Percentiles rank a stretch among this genome's conserved stretches.
Conservation (phyloP, 2,113 vertebrate species). For the Neolamprologus brichardi region DNA sequence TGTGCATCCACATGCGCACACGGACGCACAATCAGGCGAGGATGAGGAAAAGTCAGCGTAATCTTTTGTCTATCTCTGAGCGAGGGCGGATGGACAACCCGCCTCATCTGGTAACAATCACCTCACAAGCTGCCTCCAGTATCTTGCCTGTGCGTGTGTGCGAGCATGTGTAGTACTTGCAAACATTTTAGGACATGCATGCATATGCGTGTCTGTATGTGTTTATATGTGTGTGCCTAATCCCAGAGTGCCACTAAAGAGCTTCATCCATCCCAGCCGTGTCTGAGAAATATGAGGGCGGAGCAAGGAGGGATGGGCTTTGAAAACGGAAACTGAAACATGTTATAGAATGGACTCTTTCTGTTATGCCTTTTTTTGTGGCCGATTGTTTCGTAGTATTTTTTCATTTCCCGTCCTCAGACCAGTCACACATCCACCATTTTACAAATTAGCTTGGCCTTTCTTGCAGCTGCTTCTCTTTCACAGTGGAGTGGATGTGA, state of each 20-base stretch:
- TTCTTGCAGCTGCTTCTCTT: conserved; percentile 15
- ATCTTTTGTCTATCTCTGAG: conserved; percentile 50
- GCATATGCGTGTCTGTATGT: not conserved
- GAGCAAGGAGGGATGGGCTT: not conserved
- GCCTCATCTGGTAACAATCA: conserved; percentile 68
- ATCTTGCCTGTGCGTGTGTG: conserved; percentile 9
- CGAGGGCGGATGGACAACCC: conserved; percentile 36
- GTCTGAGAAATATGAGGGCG: conserved; percentile 53
- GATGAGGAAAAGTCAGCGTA: conserved; percentile 18
- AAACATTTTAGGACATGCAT: not conserved
- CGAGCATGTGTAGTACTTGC: not conserved
- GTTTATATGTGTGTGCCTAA: conserved; percentile 24
- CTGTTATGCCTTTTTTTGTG: not conserved
- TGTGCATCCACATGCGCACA: not conserved
- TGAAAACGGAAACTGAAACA: conserved; percentile 40
- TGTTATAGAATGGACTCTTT: conserved; percentile 3
- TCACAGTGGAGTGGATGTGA: not conserved
- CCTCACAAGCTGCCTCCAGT: conserved; percentile 42
- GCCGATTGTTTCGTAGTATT: conserved; percentile 34
- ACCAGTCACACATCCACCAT: conserved; percentile 35
- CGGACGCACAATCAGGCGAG: not conserved
- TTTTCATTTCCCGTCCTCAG: conserved; percentile 44
- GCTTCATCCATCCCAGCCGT: conserved; percentile 40
- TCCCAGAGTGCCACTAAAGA: conserved; percentile 45
- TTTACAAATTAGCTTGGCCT: conserved; percentile 25